Evolutionary conservation across 2,888 invertebrate species (phyloP).

Genomic region (Sthenelais limicola): DNA sequence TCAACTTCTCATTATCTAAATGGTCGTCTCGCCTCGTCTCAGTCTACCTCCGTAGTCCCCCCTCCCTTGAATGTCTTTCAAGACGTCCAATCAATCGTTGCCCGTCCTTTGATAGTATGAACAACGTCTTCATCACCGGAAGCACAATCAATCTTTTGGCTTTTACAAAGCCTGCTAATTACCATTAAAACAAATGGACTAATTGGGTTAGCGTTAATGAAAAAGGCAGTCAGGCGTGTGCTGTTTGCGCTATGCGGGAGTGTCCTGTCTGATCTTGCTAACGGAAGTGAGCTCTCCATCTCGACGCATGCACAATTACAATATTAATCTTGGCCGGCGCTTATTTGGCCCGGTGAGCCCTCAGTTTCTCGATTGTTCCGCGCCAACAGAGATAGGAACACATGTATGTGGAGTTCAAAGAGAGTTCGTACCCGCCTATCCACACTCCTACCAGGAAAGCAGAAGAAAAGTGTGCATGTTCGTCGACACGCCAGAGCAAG

Average conservation of each 20-base stretch:
- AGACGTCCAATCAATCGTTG: constrained; percentile 38
- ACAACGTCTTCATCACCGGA: constrained; percentile 35
- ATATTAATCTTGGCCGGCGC: constrained; percentile 34
- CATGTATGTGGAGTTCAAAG: no score
- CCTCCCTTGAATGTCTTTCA: constrained; percentile 38
- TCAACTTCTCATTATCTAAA: constrained; percentile 36
- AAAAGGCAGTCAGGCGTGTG: constrained; percentile 35
- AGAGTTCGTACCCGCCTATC: no score
- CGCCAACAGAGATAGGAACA: no score
- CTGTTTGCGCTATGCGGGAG: constrained; percentile 26
- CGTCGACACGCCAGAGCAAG: no score
- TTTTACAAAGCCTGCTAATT: constrained; percentile 39
- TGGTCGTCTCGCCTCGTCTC: constrained; percentile 28
- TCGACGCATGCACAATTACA: constrained; percentile 35
- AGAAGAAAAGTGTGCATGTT: no score
- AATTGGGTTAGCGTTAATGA: constrained; percentile 34
- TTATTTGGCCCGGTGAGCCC: constrained; percentile 11
- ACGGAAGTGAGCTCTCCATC: constrained; percentile 37
- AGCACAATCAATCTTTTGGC: constrained; percentile 38
- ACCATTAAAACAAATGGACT: constrained; percentile 39
- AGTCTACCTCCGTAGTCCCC: constrained; percentile 8
- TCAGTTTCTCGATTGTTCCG: no score
- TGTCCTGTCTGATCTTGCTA: constrained; percentile 37
- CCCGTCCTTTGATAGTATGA: constrained; percentile 36
- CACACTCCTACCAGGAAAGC: no score